Evolutionary conservation across 1,140 invertebrate genomes (phyloP).

Genomic region (Papilio aristodemus): DNA sequence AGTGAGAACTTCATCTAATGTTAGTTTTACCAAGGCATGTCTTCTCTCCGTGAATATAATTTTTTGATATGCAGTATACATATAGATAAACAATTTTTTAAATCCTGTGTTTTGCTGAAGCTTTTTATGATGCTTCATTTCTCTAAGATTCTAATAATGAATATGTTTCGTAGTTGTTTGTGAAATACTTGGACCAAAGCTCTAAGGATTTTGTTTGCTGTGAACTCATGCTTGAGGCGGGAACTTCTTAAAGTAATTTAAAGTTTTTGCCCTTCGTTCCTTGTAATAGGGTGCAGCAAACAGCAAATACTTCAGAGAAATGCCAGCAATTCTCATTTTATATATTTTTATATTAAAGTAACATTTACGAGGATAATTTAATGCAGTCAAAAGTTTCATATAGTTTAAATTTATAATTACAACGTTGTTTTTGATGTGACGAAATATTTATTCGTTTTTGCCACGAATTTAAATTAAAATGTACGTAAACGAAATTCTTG

Average conservation of each 20-base stretch:
- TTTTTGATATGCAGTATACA: no score
- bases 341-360: neutral
- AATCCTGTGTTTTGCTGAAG: no score
- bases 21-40: no score
- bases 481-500: neutral
- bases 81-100: no score
- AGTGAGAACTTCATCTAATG: no score
- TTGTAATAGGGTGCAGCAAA: neutral
- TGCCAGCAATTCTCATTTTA: neutral
- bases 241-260: conserved; percentile 17
- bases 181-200: conserved; percentile 1
- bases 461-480: neutral
- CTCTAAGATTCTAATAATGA: neutral
- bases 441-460: neutral
- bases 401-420: conserved; percentile 6
- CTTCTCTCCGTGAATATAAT: no score
- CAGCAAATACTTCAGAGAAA: neutral
- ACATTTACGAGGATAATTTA: neutral
- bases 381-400: neutral
- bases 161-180: neutral
- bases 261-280: conserved; percentile 11
- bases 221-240: conserved; percentile 14
- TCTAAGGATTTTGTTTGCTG: neutral
- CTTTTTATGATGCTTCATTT: neutral
- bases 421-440: neutral